Conservation (phyloP, 2,113 vertebrate species). For the Eubucco bourcierii region DNA sequence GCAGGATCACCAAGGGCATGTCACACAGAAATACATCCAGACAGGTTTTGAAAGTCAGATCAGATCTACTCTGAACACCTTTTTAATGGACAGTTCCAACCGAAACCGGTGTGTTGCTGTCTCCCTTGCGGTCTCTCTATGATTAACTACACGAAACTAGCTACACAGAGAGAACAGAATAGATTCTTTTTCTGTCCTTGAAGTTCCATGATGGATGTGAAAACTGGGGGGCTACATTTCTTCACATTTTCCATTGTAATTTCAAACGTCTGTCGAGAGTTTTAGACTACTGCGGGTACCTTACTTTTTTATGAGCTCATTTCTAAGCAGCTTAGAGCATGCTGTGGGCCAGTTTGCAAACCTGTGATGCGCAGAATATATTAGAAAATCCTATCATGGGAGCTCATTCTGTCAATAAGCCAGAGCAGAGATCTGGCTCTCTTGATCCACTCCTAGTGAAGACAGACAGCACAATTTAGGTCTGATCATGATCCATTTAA, state of each 20-base stretch:
- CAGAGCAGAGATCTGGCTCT: background rate
- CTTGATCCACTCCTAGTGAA: background rate
- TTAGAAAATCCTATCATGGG: background rate
- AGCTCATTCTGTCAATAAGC: background rate
- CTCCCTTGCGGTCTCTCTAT: background rate
- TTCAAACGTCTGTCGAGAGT: background rate
- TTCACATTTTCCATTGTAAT: slow-evolving; percentile 1
- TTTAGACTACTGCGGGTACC: background rate
- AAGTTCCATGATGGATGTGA: background rate
- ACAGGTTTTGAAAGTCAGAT: no score
- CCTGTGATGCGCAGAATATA: background rate
- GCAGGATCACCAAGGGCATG: no score
- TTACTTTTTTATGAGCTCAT: background rate
- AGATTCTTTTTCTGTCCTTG: background rate
- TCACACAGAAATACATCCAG: no score
- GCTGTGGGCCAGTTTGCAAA: background rate
- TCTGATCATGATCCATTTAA: background rate
- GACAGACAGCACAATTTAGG: background rate
- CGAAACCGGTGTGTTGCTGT: background rate
- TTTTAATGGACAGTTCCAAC: background rate
- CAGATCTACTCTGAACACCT: background rate
- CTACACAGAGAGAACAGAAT: background rate
- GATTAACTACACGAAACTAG: background rate
- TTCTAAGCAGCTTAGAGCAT: background rate
- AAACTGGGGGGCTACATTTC: background rate